phyloP scores from a whole-genome alignment of 92 coral and sea anemone genomes.

The Nematostella vectensis region DNA sequence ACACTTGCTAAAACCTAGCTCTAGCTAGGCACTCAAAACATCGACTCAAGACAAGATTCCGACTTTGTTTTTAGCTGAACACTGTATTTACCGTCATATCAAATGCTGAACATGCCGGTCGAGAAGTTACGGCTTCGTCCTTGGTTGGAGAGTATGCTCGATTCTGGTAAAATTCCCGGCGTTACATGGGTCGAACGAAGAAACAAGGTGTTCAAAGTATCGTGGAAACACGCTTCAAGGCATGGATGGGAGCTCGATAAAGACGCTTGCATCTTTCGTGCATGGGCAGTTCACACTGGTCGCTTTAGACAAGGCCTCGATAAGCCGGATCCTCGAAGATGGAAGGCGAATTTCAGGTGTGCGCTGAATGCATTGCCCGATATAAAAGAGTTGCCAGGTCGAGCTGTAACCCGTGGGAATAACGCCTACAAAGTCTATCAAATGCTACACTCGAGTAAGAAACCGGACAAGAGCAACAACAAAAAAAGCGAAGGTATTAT shows the following conservation, averaged over 20 bases:
- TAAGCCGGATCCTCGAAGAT: slow-evolving; percentile 83
- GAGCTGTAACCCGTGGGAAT: slow-evolving; percentile 80
- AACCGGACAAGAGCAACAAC: no score
- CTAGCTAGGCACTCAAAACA: not conserved
- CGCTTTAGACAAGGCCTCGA: slow-evolving; percentile 66
- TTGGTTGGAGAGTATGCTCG: slow-evolving; percentile 74
- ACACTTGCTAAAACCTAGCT: not conserved
- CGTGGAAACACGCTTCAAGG: slow-evolving; percentile 98
- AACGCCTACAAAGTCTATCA: slow-evolving; percentile 89
- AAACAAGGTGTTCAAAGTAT: slow-evolving; percentile 70
- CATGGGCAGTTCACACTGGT: slow-evolving; percentile 91
- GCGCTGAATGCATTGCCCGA: slow-evolving; percentile 98
- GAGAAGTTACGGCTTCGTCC: slow-evolving; percentile 87
- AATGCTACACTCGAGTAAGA: slow-evolving; percentile 60
- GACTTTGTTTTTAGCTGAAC: no score
- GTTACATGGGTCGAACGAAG: slow-evolving; percentile 73
- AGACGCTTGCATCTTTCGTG: slow-evolving; percentile 83
- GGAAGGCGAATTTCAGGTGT: slow-evolving; percentile 99
- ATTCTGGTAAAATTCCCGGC: slow-evolving; percentile 61
- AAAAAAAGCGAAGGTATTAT: not conserved
- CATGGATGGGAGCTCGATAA: slow-evolving; percentile 77
- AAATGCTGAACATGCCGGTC: slow-evolving; percentile 57
- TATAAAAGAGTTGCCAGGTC: slow-evolving; percentile 67
- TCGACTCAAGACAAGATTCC: no score
- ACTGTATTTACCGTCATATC: not conserved